phyloP scores from a whole-genome alignment of 2,113 vertebrate species.

The Isurus oxyrinchus region DNA sequence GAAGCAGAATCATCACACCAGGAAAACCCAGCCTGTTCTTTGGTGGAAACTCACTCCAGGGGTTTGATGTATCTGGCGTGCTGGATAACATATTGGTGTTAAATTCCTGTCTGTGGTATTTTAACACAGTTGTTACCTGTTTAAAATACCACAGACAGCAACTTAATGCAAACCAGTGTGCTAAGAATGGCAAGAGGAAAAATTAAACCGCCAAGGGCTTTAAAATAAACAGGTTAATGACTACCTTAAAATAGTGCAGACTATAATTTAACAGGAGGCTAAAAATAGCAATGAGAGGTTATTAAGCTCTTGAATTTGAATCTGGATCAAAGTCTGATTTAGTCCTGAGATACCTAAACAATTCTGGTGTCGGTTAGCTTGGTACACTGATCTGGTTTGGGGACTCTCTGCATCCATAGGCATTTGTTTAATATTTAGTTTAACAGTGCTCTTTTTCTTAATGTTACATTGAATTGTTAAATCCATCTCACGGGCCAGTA shows the following conservation, averaged over 20 bases:
- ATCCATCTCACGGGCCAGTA: not conserved
- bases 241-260: not conserved
- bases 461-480: not conserved
- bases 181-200: not conserved
- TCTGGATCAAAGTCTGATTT: not conserved
- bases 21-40: not conserved
- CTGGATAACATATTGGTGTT: conserved; percentile 29
- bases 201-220: not conserved
- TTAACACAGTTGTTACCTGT: conserved; percentile 19
- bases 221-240: conserved; percentile 29
- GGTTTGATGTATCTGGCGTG: not conserved
- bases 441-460: not conserved
- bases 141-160: conserved; percentile 25
- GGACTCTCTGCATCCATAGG: not conserved
- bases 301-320: conserved; percentile 26
- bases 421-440: not conserved
- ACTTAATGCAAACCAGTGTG: not conserved
- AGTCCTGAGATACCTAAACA: not conserved
- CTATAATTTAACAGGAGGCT: not conserved
- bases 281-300: not conserved
- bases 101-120: conserved; percentile 31
- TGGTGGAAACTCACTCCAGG: not conserved
- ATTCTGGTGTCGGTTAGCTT: not conserved
- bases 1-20: not conserved
- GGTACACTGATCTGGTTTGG: not conserved